Conservation (phyloP, 2,113 vertebrate genomes). For the Myiagra hebetior region DNA sequence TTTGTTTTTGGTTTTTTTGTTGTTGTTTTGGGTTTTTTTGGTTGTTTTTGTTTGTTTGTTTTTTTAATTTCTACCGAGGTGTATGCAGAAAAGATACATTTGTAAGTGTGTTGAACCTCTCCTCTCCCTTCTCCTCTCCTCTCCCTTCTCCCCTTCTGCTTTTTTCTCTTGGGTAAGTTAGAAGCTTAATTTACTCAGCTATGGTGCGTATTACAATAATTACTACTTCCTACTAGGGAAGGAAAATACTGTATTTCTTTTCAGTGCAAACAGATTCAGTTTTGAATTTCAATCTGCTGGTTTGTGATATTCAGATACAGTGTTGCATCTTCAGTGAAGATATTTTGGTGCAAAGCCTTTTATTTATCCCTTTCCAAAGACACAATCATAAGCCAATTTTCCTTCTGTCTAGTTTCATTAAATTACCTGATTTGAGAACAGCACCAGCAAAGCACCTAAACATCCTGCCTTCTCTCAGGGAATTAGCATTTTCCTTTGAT, state of each 20-base stretch:
- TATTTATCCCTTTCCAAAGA: constrained; percentile 6
- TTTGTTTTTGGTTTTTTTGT: too few relatives aligned
- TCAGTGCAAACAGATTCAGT: neutral
- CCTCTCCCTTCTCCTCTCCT: too few relatives aligned
- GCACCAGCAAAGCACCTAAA: neutral
- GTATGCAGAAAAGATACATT: neutral
- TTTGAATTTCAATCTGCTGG: neutral
- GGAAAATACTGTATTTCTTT: neutral
- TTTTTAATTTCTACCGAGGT: neutral
- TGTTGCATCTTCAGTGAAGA: neutral
- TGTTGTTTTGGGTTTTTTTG: too few relatives aligned
- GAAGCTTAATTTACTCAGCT: neutral
- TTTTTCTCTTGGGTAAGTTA: neutral
- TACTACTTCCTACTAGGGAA: neutral
- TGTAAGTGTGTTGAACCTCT: neutral
- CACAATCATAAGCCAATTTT: constrained; percentile 29
- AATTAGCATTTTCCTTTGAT: constrained; percentile 44
- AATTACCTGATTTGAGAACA: constrained; percentile 22
- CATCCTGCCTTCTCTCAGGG: neutral
- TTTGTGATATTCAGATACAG: neutral
- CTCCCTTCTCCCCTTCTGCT: too few relatives aligned
- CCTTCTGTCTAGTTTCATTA: constrained; percentile 37
- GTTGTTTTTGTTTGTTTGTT: too few relatives aligned
- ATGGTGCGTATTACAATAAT: neutral
- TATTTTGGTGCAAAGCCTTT: neutral